Evolutionary conservation across 37 sponge, comb jelly and placozoan species (phyloP), one percentile per base, ranked within the genome.

Genomic region (Theonella swinhoei): DNA sequence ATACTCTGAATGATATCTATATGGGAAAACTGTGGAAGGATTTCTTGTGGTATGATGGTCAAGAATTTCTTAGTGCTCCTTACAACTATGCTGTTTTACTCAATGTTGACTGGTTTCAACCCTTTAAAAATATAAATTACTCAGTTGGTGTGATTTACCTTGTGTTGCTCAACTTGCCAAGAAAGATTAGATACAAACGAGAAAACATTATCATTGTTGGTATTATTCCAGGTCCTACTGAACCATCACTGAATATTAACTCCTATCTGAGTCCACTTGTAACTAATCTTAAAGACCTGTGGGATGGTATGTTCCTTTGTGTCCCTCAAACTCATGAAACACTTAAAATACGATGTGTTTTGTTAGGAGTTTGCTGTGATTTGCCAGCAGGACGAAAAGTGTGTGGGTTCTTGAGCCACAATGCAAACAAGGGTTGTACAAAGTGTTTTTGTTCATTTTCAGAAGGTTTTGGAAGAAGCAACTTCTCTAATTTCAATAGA

Each of bases 101-200:
- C 23, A 79, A 79, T 64, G 37, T 62, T 79, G 80, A 79, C 66
- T 79, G 67, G 68, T 79, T 79, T 39, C 80, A 79, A 37, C 80
- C 80, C 17, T 79, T 79, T 66, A 40, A 64, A 25, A 63, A 77
- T 28, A 24, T n/a, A 22, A 59, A 24, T 31, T 77, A 77, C 32
- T 63, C 78, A 34, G 35, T 77, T 62, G 80, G 80, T 30, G 68
- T 64, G n/a, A 64, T 79, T 40, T 79, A 79, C 36, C 64, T 78
- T 62, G 65, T 62, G 4, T 7, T 78, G 20, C 5, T 62, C 36
- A 78, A 78, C 36, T 29, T 79, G 28, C 80, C 80, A 4, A 67
- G 68, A 65, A 24, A 26, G 8, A 24, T 79, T 9, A 41, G 80
- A 28, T 79, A 39, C 28, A 79, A 65, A 65, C 29, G 25, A 17